Base-by-base conservation (phyloP, 1,140 invertebrate genomes). In the Drosophila watanabei region DNA sequence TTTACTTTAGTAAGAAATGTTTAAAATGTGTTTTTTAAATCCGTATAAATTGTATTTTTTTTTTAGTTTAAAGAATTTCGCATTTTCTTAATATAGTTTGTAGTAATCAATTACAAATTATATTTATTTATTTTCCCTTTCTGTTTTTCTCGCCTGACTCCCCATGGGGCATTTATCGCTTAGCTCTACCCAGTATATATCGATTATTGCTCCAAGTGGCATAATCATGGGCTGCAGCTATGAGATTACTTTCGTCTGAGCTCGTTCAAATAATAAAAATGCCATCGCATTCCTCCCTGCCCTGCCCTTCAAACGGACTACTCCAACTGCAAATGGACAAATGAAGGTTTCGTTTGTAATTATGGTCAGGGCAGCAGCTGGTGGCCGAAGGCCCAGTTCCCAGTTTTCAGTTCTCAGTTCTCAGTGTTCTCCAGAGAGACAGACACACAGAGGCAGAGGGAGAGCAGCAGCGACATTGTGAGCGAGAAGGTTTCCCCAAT, bases 311-410 rank as follows among this genome's bases (percentile, higher is more conserved):
- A 58, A 33, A n/a, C 54, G 54, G 35, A 16, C 20, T 16, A 75
- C 24, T 58, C 45, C 37, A 46, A 66, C 54, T 66, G 46, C 39
- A 77, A 76, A 75, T 61, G 69, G 56, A 28, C 39, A 77, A 77
- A 71, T 61, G 63, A 75, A 63, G 75, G 54, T 69, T 78, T 78
- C 65, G 75, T 70, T 56, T 56, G 75, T 79, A 79, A 79, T 79
- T 78, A 60, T 61, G 75, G 63, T 35, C 57, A 78, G 60, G 64
- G 57, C 62, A 56, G 43, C 75, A 79, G 75, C 75, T 79, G 75
- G 75, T 61, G 51, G 46, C 64, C 48, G 35, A 64, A 48, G 79
- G 57, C 82, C 83, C 79, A 86, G 75, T 86, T 86, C 75, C 59
- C 81, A 82, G 48, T 18, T 59, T 30, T 33, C 35, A 28, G 37